Evolutionary conservation across 2,797 vertebrate species (phyloP).

Genomic region (Diglossa cyanea): DNA sequence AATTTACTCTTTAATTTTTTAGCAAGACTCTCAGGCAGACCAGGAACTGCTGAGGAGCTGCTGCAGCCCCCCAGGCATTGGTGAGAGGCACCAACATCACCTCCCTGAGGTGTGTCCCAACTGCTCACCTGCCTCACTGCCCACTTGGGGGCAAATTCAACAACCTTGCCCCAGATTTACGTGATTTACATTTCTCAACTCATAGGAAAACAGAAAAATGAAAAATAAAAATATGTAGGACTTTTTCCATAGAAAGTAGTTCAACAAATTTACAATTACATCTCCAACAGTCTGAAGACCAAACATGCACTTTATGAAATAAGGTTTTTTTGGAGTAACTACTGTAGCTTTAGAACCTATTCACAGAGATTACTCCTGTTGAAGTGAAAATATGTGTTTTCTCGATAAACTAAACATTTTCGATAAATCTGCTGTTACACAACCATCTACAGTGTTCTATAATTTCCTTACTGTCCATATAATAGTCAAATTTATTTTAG

Average conservation of each 20-base stretch:
- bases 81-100: background rate
- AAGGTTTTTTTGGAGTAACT: background rate
- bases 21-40: background rate
- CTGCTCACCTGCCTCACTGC: background rate
- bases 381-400: constrained; percentile 20
- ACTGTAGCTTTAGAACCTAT: constrained; percentile 31
- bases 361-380: constrained; percentile 24
- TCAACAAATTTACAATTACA: constrained; percentile 8
- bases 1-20: background rate
- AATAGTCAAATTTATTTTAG: constrained; percentile 1
- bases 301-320: constrained; percentile 30
- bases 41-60: background rate
- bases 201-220: background rate
- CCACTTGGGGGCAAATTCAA: constrained; percentile 26
- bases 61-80: background rate
- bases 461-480: background rate
- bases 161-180: background rate
- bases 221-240: background rate
- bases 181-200: background rate
- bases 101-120: background rate
- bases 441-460: constrained; percentile 23
- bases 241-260: background rate
- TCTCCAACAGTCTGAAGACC: background rate
- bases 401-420: constrained; percentile 11
- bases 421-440: constrained; percentile 22